Conservation (phyloP, 2,888 invertebrate species). For the Tigriopus californicus region DNA sequence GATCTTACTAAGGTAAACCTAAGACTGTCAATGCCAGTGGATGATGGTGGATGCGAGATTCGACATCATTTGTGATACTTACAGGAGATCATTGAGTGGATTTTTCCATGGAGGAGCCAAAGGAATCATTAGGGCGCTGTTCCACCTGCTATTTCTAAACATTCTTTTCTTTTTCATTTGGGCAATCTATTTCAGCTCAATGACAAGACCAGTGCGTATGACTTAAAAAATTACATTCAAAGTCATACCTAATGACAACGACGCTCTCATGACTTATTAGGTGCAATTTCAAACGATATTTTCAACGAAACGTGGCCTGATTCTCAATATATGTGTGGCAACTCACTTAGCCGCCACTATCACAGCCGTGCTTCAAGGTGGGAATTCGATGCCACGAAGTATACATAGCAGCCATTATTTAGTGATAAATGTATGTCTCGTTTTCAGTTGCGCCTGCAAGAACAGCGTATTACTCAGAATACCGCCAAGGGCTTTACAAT, state of each 20-base stretch:
- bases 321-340: slow-evolving; percentile 46
- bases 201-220: too few species aligned
- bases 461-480: slow-evolving; percentile 80
- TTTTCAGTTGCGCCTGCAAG: slow-evolving; percentile 42
- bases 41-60: background rate
- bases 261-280: too few species aligned
- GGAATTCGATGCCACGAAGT: background rate
- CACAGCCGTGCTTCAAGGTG: slow-evolving; percentile 44
- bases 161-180: background rate
- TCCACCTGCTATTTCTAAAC: slow-evolving; percentile 12
- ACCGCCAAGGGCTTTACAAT: slow-evolving; percentile 68
- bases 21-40: background rate
- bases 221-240: too few species aligned
- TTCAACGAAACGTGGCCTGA: slow-evolving; percentile 46
- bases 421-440: too few species aligned
- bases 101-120: background rate
- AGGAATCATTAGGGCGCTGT: background rate
- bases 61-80: too few species aligned
- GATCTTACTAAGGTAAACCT: background rate
- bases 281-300: slow-evolving; percentile 45
- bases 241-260: too few species aligned
- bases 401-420: too few species aligned
- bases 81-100: background rate
- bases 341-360: slow-evolving; percentile 48
- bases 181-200: too few species aligned